Base-by-base conservation (phyloP, 2,888 invertebrate species). In the Homarus gammarus region DNA sequence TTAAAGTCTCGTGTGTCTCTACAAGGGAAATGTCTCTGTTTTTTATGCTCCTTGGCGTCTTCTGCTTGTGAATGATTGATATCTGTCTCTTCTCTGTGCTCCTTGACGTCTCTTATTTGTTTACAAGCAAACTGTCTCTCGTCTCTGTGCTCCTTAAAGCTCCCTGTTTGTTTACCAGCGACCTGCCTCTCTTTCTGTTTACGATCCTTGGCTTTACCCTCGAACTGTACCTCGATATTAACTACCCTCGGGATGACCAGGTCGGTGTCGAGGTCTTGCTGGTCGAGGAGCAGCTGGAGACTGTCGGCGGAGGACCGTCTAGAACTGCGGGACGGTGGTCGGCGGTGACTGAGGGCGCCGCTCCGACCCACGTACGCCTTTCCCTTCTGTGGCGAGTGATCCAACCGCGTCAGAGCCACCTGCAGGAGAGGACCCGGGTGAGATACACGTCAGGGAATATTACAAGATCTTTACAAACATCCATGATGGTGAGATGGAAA, bases 311-410 rank as follows among this genome's bases (percentile, higher is more conserved):
- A 79, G 36, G 84, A 87, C 31, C 84, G 33, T 2, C 84, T 38
- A 0, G 84, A 84, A 1, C 81, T 61, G 36, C 87, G 44, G 33
- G 91, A 91, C 5, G 91, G 91, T 31, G 91, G 91, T 22, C 88
- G 91, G 1, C 88, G 78, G 31, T 89, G 75, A 31, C 90, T 85
- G 70, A 91, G 88, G 56, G 91, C 91, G 18, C 91, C 91, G 51
- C 91, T 91, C 8, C 91, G 91, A 6, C 91, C 91, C 2, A 88
- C 77, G 10, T 36, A 81, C 2, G 79, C 88, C 44, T 88, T 91
- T 36, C 77, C 88, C 68, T 88, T 91, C 88, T 91, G 91, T 0
- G 73, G 89, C 40, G 91, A 88, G 82, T 91, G 91, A 61, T 91
- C 91, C 70, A 91, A 79, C 31, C 81, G 79, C 36, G 91, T 88